Conservation (phyloP, 2,888 invertebrate genomes). For the Cephus sareptanus region DNA sequence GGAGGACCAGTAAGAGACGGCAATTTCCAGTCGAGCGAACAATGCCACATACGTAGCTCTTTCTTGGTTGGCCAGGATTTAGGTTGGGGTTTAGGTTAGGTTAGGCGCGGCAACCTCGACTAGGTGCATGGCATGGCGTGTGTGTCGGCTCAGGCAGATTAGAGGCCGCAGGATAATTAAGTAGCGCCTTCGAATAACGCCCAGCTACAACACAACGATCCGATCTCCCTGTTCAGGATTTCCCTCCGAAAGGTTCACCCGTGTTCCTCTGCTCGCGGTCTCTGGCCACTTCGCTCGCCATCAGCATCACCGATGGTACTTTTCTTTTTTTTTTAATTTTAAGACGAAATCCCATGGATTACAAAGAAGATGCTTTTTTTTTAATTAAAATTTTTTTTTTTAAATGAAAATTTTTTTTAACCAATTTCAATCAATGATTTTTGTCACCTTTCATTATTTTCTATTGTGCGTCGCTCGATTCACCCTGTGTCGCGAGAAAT, state of each 20-base stretch:
- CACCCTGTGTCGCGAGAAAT: background rate
- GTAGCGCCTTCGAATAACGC: constrained; percentile 64
- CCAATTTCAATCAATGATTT: background rate
- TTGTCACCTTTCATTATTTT: background rate
- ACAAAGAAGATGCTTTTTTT: background rate
- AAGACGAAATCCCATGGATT: background rate
- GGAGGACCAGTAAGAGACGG: background rate
- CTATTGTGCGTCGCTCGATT: background rate
- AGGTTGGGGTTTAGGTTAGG: constrained; percentile 23
- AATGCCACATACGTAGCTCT: background rate
- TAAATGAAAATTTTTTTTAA: background rate
- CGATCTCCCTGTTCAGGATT: constrained; percentile 45
- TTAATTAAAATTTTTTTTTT: background rate
- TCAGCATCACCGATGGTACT: background rate
- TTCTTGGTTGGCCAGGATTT: constrained; percentile 37
- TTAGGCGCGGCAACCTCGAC: constrained; percentile 26
- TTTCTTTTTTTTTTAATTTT: background rate
- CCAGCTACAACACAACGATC: constrained; percentile 43
- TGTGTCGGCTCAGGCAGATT: constrained; percentile 62
- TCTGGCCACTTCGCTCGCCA: constrained; percentile 25
- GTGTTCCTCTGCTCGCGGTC: background rate
- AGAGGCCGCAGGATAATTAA: constrained; percentile 64
- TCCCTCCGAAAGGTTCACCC: constrained; percentile 36
- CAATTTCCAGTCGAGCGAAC: background rate
- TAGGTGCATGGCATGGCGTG: constrained; percentile 50